Evolutionary conservation across 1,140 invertebrate genomes (phyloP), one percentile per base, ranked within the genome.

Genomic region (Drosophila funebris): DNA sequence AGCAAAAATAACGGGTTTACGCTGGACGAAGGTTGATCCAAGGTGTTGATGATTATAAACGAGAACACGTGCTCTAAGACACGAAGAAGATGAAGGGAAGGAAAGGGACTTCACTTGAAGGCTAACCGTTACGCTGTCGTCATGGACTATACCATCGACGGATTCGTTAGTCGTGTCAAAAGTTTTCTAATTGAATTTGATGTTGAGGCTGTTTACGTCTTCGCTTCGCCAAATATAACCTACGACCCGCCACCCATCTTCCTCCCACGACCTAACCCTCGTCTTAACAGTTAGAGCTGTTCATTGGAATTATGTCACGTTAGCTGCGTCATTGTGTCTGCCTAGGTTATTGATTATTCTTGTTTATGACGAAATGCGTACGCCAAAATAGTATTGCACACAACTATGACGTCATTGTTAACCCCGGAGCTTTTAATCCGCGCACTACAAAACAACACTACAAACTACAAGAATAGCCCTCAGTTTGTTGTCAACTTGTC

Each of bases 371-470:
- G 83, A 88, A 83, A 88, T 78, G 68, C 68, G 67, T 79, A 63
- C 72, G 72, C 60, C 58, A 69, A 79, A 84, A 79, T 61, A 72
- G 66, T 56, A 81, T 70, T 57, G 66, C 41, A 71, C 75, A 80
- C 83, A 87, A 88, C 78, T 50, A 76, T 88, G 83, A 88, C 83
- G 83, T 88, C 83, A 88, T 62, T 73, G 83, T 83, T 88, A 88
- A 77, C 84, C 83, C 83, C 79, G 73, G 68, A 87, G 84, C 83
- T 88, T 87, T 87, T 57, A 14, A 54, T 33, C 53, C 63, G 52
- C 39, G 27, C 37, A 33, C 36, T 22, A n/a, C 37, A 37, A 33
- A 46, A 14, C 27, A 48, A 11, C 24, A 50, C 44, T 46, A 41
- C 22, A 46, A 54, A 48, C 33, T 29, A 13, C 48, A 64, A 71